These are phyloP conservation scores for Marasmarcha lunaedactyla DNA, from an alignment of 2,888 invertebrate species.

Conservation along the genomic window DNA sequence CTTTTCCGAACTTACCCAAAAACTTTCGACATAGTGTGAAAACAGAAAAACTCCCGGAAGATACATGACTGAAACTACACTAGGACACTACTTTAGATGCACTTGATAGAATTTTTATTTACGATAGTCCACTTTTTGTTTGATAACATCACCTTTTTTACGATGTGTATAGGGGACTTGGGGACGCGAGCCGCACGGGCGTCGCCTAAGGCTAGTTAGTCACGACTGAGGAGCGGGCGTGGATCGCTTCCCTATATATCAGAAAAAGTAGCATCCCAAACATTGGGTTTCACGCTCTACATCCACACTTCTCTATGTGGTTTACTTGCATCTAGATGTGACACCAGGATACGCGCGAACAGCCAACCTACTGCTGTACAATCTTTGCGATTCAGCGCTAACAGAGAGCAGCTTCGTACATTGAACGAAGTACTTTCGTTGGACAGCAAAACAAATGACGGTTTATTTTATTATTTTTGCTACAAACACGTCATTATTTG, in stretches of 20 bases:
- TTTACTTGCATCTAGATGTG: no score
- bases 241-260: background rate
- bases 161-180: background rate
- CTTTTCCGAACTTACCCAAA: slow-evolving; percentile 43
- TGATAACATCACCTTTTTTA: slow-evolving; percentile 43
- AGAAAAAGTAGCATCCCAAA: background rate
- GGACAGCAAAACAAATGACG: no score
- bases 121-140: slow-evolving; percentile 46
- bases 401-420: no score
- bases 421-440: no score
- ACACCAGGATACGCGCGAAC: no score
- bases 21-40: slow-evolving; percentile 57
- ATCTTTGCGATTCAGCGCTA: no score
- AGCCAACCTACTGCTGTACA: no score
- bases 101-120: slow-evolving; percentile 45
- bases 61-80: slow-evolving; percentile 48
- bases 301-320: slow-evolving; percentile 31
- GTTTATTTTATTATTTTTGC: no score
- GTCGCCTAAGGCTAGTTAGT: background rate
- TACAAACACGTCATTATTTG: no score
- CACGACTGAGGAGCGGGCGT: background rate
- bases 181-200: background rate
- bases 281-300: slow-evolving; percentile 56
- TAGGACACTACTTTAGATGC: slow-evolving; percentile 37
- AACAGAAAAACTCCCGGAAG: slow-evolving; percentile 57